A percentile compares a stretch with the other conserved stretches of the same genome.
phyloP scores from a whole-genome alignment of 2,888 invertebrate genomes.

The Drosophila putrida region DNA sequence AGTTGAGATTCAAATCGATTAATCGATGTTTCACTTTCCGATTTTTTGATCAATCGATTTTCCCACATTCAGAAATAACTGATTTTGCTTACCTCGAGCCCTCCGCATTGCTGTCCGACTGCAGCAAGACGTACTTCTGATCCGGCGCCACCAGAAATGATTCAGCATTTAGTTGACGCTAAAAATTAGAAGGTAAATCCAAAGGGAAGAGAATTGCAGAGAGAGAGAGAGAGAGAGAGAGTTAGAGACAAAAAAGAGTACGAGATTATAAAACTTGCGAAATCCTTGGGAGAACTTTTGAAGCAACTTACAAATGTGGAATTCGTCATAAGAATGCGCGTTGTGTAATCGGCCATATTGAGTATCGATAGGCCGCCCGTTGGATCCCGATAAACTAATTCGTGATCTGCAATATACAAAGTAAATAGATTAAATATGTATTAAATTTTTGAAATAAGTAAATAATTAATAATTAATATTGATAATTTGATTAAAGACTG shows the following conservation, averaged over 20 bases:
- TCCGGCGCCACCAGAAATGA: conserved; percentile 93
- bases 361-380: conserved; percentile 92
- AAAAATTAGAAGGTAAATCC: too few species aligned
- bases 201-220: too few species aligned
- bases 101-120: conserved; percentile 87
- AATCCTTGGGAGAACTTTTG: neutral
- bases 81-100: conserved; percentile 74
- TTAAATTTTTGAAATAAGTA: too few species aligned
- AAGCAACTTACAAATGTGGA: conserved; percentile 92
- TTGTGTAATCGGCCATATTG: conserved; percentile 91
- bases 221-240: conserved; percentile 43
- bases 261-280: too few species aligned
- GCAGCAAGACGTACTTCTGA: conserved; percentile 91
- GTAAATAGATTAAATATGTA: too few species aligned
- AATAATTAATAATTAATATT: too few species aligned
- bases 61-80: neutral
- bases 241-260: neutral
- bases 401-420: conserved; percentile 89
- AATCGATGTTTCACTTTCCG: too few species aligned
- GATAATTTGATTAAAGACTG: too few species aligned
- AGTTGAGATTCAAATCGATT: too few species aligned
- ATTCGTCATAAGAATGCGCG: conserved; percentile 91
- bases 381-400: conserved; percentile 91
- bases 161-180: conserved; percentile 92
- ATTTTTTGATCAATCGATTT: too few species aligned